Conservation (phyloP, 1,140 invertebrate genomes). For the Philotrypesis tridentata region DNA sequence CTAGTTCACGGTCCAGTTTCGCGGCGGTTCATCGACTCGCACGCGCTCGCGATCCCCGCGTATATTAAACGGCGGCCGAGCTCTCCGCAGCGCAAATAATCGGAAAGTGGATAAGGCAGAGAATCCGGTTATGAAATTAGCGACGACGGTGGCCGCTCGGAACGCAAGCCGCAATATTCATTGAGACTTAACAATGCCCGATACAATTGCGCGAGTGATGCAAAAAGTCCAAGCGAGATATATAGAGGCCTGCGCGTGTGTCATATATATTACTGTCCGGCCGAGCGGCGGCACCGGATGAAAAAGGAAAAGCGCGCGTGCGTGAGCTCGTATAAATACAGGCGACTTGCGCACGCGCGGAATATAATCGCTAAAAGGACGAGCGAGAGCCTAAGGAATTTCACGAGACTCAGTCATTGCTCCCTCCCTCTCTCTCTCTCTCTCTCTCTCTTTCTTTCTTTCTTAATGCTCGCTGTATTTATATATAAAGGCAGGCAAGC, state of each 20-base stretch:
- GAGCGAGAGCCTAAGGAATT: background rate
- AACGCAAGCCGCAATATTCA: background rate
- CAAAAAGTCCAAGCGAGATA: background rate
- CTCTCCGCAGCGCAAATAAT: constrained; percentile 3
- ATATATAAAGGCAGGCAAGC: background rate
- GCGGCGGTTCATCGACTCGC: constrained; percentile 4
- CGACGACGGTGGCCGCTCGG: background rate
- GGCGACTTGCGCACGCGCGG: background rate
- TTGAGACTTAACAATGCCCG: constrained; percentile 5
- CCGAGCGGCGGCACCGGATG: background rate
- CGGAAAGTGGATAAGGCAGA: background rate
- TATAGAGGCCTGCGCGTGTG: too few species aligned
- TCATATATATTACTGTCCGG: background rate
- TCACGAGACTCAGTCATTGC: background rate
- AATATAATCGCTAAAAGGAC: background rate
- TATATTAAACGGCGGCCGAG: background rate
- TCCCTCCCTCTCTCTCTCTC: too few species aligned
- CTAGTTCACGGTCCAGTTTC: constrained; percentile 40
- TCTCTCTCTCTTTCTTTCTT: too few species aligned
- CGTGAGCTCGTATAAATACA: background rate
- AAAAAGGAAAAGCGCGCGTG: background rate
- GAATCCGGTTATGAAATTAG: constrained; percentile 28
- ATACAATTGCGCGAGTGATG: constrained; percentile 9
- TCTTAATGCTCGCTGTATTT: constrained; percentile 2
- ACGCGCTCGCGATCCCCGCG: background rate